Evolutionary conservation across 2,797 vertebrate species (phyloP).

Genomic region (Chromobotia macracanthus): DNA sequence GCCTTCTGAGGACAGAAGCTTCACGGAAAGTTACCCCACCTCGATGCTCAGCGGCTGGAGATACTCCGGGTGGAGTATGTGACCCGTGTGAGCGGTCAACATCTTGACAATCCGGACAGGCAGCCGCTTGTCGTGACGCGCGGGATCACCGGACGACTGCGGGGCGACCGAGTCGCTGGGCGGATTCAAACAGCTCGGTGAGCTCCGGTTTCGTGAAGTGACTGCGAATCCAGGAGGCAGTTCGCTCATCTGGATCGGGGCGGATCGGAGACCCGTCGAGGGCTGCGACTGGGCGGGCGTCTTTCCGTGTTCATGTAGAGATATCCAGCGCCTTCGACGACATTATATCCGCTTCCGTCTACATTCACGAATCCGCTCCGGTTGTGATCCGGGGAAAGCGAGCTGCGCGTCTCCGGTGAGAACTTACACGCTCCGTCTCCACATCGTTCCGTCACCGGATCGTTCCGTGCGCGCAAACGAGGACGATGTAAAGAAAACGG

Average conservation of each 20-base stretch:
- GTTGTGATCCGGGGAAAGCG: constrained; percentile 57
- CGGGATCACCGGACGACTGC: constrained; percentile 83
- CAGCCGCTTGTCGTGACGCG: constrained; percentile 87
- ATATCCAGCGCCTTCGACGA: constrained; percentile 62
- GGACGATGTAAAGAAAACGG: constrained; percentile 9
- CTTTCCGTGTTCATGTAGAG: constrained; percentile 66
- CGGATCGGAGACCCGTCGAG: constrained; percentile 61
- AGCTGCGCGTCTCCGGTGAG: constrained; percentile 64
- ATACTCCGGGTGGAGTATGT: constrained; percentile 97
- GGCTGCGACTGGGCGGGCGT: constrained; percentile 60
- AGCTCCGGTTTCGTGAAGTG: constrained; percentile 77
- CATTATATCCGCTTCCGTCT: constrained; percentile 41
- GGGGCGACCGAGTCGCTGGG: constrained; percentile 68
- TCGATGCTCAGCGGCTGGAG: constrained; percentile 96
- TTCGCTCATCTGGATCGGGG: constrained; percentile 91
- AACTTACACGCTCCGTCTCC: constrained; percentile 69
- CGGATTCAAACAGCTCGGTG: constrained; percentile 61
- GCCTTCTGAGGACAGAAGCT: not conserved
- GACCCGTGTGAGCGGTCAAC: constrained; percentile 94
- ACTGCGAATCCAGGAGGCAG: constrained; percentile 84
- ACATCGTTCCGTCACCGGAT: constrained; percentile 65
- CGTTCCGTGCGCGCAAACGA: constrained; percentile 50
- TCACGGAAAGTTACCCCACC: constrained; percentile 72
- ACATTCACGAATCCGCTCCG: constrained; percentile 33
- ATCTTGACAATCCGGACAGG: constrained; percentile 94